Evolutionary conservation across 2,113 vertebrate genomes (phyloP), one percentile per base, ranked within the genome.

Genomic region (Neolamprologus falcicula): DNA sequence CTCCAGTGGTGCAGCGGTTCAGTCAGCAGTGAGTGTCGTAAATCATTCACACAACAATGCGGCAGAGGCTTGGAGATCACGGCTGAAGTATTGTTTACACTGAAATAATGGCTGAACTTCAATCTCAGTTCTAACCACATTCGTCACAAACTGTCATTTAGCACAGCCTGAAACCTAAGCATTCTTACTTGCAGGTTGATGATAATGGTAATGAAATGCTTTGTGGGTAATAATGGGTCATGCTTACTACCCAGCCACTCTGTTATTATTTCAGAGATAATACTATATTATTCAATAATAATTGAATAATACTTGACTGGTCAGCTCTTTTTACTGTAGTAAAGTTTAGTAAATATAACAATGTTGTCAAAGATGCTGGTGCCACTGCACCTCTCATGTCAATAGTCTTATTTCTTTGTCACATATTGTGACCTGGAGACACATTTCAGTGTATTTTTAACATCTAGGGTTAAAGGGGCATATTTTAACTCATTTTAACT

Each of bases 41-140:
- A 90, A 89, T 93, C 91, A 92, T 88, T 89, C 71, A 73, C 85
- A 54, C 73, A 81, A 66, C 53, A 68, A 52, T 52, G 47, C 16
- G 2, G 35, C 45, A 14, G 35, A 71, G 76, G 35, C 59, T 52
- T 6, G 13, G 80, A 86, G 82, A 91, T 92, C 79, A 61, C 9
- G 21, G 86, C 87, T 54, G 84, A 86, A 85, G 52, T 89, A 90
- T 88, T 88, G 87, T 88, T 90, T 92, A 90, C 86, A 26, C 26
- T 66, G 86, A 85, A 83, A 91, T 90, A 89, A 92, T 26, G 71
- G 92, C 90, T 87, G 88, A 85, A 93, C 55, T 83, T 91, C 79
- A 83, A 35, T 90, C 80, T 87, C 81, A n/a, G 19, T 88, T 89
- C 31, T 61, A 68, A 86, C 78, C 84, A 54, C 91, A 85, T 93